Conservation (phyloP, 1,140 invertebrate species). For the Pogonomyrmex californicus region DNA sequence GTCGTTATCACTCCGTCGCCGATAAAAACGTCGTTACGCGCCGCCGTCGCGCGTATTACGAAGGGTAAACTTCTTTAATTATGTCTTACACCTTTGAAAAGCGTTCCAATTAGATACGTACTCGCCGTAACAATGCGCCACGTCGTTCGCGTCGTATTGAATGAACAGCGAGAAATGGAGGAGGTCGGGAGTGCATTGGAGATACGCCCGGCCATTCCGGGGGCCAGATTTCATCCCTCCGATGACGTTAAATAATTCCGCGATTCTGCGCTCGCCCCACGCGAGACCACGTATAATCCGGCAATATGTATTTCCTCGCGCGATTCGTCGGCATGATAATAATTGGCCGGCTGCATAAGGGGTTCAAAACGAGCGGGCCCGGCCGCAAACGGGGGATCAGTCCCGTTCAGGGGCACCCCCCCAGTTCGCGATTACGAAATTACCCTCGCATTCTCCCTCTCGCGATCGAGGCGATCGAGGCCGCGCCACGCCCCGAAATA, state of each 20-base stretch:
- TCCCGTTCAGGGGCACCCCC: constrained; percentile 31
- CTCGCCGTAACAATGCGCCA: background rate
- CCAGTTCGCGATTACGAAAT: constrained; percentile 54
- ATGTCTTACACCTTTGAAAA: background rate
- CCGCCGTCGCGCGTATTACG: background rate
- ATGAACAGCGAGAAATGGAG: constrained; percentile 9
- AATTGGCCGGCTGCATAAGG: constrained; percentile 64
- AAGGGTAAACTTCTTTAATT: background rate
- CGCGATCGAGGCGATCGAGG: constrained; percentile 15
- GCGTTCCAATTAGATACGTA: constrained; percentile 8
- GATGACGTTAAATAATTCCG: constrained; percentile 56
- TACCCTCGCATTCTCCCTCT: constrained; percentile 49
- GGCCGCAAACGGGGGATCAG: constrained; percentile 46
- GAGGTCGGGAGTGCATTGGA: background rate
- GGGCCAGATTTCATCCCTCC: constrained; percentile 20
- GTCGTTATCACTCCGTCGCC: background rate
- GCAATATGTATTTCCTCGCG: constrained; percentile 20
- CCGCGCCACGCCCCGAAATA: constrained; percentile 9
- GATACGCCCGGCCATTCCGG: background rate
- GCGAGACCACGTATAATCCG: constrained; percentile 57
- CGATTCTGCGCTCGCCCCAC: constrained; percentile 35
- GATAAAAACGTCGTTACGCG: background rate
- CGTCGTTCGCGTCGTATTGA: background rate
- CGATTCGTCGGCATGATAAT: constrained; percentile 66
- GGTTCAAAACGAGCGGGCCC: constrained; percentile 39